phyloP scores from a whole-genome alignment of 1,140 invertebrate species.

The Tetraneura akinire region DNA sequence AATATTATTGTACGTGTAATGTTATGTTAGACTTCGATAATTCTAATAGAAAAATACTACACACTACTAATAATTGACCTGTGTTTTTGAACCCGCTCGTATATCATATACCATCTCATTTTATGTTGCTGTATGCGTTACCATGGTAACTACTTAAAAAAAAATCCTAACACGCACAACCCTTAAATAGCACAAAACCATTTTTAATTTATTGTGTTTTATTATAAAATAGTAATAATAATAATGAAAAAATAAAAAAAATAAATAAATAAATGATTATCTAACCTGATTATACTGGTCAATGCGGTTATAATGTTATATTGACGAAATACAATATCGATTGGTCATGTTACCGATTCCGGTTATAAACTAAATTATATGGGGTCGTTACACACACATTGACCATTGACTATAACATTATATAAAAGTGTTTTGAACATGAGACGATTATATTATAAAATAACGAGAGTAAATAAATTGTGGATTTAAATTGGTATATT shows the following conservation, averaged over 20 bases:
- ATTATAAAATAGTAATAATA: neutral
- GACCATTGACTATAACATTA: too few relatives aligned
- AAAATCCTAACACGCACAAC: constrained; percentile 7
- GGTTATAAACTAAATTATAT: too few relatives aligned
- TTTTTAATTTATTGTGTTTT: neutral
- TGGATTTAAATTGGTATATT: too few relatives aligned
- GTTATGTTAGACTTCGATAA: too few relatives aligned
- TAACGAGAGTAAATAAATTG: too few relatives aligned
- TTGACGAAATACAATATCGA: neutral
- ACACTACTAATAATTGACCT: neutral
- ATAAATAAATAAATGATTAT: neutral
- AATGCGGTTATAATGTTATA: neutral
- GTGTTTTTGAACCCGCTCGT: constrained; percentile 22
- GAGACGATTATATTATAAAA: too few relatives aligned
- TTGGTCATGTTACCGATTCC: neutral
- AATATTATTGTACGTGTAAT: neutral
- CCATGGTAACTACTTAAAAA: constrained; percentile 17
- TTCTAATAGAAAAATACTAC: too few relatives aligned
- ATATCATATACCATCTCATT: constrained; percentile 3
- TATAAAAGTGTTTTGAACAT: too few relatives aligned
- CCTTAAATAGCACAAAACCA: neutral
- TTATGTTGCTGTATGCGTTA: constrained; percentile 24
- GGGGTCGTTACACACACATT: too few relatives aligned
- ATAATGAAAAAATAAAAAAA: neutral
- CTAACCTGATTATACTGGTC: constrained; percentile 1